Evolutionary conservation across 2,113 vertebrate species (phyloP).

Genomic region (Sinocyclocheilus maitianheensis): DNA sequence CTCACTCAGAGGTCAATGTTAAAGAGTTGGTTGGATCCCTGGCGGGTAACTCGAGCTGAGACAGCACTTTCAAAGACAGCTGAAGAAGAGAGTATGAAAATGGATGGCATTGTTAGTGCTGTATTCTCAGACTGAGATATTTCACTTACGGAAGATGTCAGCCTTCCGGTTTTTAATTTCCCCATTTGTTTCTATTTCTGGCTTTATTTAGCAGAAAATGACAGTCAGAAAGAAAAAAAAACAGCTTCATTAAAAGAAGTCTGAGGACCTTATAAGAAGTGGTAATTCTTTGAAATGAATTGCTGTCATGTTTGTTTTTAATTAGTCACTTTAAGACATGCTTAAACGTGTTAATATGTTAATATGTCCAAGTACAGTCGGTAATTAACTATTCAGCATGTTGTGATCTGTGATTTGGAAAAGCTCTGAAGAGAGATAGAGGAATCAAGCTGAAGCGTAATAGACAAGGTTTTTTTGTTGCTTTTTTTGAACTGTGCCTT

Average conservation of each 20-base stretch:
- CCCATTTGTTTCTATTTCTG: conserved; percentile 6
- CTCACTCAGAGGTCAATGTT: conserved; percentile 5
- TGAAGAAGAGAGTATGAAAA: background rate
- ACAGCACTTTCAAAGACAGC: background rate
- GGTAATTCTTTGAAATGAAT: conserved; percentile 51
- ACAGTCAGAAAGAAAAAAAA: conserved; percentile 49
- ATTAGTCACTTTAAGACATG: conserved; percentile 62
- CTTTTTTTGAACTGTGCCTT: background rate
- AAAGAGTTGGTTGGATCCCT: background rate
- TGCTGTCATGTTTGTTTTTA: conserved; percentile 58
- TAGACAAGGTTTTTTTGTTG: background rate
- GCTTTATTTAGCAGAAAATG: conserved; percentile 54
- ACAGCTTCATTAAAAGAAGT: conserved; percentile 37
- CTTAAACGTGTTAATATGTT: conserved; percentile 55
- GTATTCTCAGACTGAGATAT: background rate
- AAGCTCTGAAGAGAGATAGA: background rate
- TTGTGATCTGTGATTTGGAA: conserved; percentile 9
- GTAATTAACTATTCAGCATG: conserved; percentile 54
- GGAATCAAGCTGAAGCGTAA: background rate
- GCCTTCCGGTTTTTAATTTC: background rate
- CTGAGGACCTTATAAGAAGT: conserved; percentile 51
- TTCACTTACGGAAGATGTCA: background rate
- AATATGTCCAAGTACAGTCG: conserved; percentile 49
- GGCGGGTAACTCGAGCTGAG: background rate
- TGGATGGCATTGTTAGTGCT: background rate